Base-by-base conservation (phyloP, 92 coral and sea anemone genomes). In the Paramuricea clavata region DNA sequence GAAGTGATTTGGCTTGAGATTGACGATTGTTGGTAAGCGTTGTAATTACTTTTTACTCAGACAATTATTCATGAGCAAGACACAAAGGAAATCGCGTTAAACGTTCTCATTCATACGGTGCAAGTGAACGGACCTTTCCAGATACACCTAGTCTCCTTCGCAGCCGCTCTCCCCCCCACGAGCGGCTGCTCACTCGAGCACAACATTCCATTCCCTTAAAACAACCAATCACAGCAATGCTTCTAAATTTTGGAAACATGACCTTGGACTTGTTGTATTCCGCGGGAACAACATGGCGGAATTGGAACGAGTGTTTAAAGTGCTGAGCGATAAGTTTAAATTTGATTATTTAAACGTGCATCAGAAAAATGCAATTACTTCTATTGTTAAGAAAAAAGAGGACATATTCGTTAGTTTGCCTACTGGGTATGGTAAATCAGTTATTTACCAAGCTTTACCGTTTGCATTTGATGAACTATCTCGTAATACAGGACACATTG, bases 341-440 rank as follows among this genome's bases (percentile, higher is more conserved):
- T 47, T 61, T 23, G 31, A 61, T 61, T 1, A 61, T 19, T 19
- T 61, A 61, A 61, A 61, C 16, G 31, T 23, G 27, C 69, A 61
- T 23, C 30, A 61, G 16, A 19, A 61, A 61, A 61, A 61, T 19
- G 69, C 30, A 61, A 23, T 61, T 61, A 23, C 27, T 19, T 30
- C 12, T 19, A 0, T 61, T 23, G 69, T 61, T 5, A 61, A 61
- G 27, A 71, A 87, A 81, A 35, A 70, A 69, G n/a, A 47, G 17
- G 90, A 87, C 47, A 34, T 87, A 12, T 74, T 88, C 21, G 81
- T 88, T 2, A 88, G 72, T 50, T 74, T 87, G 16, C 82, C 87
- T 11, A 87, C 87, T 19, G 90, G 90, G 43, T 71, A 23, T 60
- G 81, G 90, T n/a, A 87, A 87, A 28, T 87, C 81, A 5, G 49